A percentile compares a stretch with the other conserved stretches of the same genome.
phyloP scores from a whole-genome alignment of 2,888 invertebrate genomes.

The Leucophenga maculata region DNA sequence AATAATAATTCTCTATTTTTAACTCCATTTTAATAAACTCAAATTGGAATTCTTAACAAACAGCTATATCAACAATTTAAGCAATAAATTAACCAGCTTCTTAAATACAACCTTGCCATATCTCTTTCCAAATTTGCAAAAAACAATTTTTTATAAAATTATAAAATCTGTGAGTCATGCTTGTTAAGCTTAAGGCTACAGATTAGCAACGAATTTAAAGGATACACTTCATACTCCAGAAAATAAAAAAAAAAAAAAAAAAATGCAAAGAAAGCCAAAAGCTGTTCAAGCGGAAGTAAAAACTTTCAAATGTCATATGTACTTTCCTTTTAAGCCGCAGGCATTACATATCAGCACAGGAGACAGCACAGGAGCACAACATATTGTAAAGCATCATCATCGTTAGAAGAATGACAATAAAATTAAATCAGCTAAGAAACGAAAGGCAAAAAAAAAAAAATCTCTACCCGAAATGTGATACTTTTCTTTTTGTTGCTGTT shows the following conservation, averaged over 20 bases:
- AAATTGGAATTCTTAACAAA: no score
- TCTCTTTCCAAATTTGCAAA: slow-evolving; percentile 34
- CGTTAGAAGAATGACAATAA: slow-evolving; percentile 52
- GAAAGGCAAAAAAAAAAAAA: slow-evolving; percentile 35
- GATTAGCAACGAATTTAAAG: slow-evolving; percentile 17
- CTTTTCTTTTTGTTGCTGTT: slow-evolving; percentile 43
- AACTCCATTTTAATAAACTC: no score
- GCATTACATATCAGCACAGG: slow-evolving; percentile 45
- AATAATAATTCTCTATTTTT: no score
- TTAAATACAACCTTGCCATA: slow-evolving; percentile 28
- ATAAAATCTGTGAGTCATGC: slow-evolving; percentile 51
- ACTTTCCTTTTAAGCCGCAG: slow-evolving; percentile 41
- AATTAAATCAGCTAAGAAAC: slow-evolving; percentile 47
- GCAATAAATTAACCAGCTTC: no score
- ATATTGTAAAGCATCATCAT: slow-evolving; percentile 12
- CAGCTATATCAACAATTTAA: no score
- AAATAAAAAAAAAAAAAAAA: not conserved
- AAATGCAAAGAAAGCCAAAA: slow-evolving; percentile 4
- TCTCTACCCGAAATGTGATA: slow-evolving; percentile 56
- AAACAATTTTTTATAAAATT: slow-evolving; percentile 31
- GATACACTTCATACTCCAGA: not conserved
- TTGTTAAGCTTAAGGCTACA: slow-evolving; percentile 44
- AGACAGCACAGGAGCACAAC: slow-evolving; percentile 21
- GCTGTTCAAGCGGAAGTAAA: slow-evolving; percentile 8
- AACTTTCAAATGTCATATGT: slow-evolving; percentile 51